phyloP scores from a whole-genome alignment of 2,113 vertebrate genomes.

The Eleginops maclovinus region DNA sequence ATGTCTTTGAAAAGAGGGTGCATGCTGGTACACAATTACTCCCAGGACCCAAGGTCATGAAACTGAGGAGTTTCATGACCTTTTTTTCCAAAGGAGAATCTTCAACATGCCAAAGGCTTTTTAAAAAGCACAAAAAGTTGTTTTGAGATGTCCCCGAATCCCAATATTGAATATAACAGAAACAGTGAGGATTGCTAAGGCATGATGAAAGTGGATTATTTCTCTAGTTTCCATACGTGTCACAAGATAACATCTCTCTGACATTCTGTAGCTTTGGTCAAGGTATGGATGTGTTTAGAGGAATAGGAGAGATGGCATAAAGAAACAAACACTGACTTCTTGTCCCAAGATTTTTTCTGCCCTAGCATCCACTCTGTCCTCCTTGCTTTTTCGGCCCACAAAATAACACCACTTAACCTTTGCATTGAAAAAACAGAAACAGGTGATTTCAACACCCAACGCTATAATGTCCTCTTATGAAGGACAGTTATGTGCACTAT shows the following conservation, averaged over 20 bases:
- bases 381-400: neutral
- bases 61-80: slow-evolving; percentile 17
- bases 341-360: neutral
- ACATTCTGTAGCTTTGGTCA: neutral
- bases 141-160: slow-evolving; percentile 28
- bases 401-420: neutral
- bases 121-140: slow-evolving; percentile 20
- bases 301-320: neutral
- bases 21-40: slow-evolving; percentile 39
- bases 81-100: slow-evolving; percentile 32
- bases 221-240: too few relatives aligned
- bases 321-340: neutral
- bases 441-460: neutral
- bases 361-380: neutral
- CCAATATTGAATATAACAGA: slow-evolving; percentile 36
- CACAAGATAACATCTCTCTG: neutral
- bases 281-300: neutral
- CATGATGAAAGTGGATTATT: too few relatives aligned
- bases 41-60: slow-evolving; percentile 29
- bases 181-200: too few relatives aligned
- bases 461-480: neutral
- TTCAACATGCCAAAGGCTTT: slow-evolving; percentile 37
- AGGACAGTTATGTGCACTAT: neutral
- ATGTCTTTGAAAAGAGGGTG: slow-evolving; percentile 65
- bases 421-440: neutral